phyloP scores from a whole-genome alignment of 2,113 vertebrate species.

The Chamaetylas fuelleborni region DNA sequence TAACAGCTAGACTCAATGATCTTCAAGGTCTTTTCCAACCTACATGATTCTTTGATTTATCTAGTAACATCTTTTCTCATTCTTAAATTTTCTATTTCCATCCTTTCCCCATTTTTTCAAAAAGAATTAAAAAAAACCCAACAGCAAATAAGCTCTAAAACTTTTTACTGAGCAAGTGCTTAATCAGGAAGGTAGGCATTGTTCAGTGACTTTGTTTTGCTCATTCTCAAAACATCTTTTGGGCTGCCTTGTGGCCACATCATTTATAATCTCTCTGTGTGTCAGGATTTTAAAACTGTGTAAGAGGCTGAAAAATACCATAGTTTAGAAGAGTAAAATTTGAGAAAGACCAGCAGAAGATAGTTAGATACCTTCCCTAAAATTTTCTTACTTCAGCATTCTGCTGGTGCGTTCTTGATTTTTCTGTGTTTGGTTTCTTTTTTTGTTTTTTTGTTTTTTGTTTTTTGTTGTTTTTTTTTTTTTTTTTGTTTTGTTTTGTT shows the following conservation, averaged over 20 bases:
- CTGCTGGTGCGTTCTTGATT: background rate
- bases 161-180: background rate
- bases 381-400: background rate
- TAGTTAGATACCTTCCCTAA: background rate
- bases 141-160: background rate
- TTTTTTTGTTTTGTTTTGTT: accelerated
- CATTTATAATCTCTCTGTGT: background rate
- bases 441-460: background rate
- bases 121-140: background rate
- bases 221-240: background rate
- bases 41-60: background rate
- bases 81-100: background rate
- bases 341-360: background rate
- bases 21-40: background rate
- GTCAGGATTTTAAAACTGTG: background rate
- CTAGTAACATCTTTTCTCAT: background rate
- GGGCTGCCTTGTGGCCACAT: background rate
- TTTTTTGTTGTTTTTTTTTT: accelerated
- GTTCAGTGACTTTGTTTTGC: background rate
- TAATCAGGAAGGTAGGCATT: background rate
- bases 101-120: background rate
- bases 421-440: background rate
- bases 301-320: background rate
- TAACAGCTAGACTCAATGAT: background rate
- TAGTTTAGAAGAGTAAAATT: background rate